Conservation (phyloP, 2,888 invertebrate genomes). For the Cheilosia pagana region DNA sequence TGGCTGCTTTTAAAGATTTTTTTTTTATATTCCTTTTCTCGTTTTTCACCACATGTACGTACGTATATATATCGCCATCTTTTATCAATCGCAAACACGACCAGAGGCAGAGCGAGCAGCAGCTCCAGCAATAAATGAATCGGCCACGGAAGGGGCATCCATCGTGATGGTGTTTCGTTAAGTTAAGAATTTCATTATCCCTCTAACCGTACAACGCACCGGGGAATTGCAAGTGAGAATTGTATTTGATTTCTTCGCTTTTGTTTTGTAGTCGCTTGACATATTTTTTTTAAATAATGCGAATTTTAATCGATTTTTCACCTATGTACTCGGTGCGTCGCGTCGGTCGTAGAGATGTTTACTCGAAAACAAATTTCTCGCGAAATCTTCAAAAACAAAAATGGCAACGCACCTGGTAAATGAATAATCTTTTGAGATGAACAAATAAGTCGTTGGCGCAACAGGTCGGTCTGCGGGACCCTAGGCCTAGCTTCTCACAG, state of each 20-base stretch:
- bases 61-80: constrained; percentile 60
- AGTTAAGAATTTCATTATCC: constrained; percentile 55
- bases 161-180: constrained; percentile 43
- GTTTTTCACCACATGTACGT: not conserved
- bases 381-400: too few relatives aligned
- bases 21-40: constrained; percentile 1
- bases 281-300: constrained; percentile 5
- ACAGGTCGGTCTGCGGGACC: too few relatives aligned
- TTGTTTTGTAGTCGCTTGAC: not conserved
- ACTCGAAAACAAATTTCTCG: not conserved
- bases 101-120: constrained; percentile 32
- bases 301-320: constrained; percentile 2
- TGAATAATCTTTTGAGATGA: too few relatives aligned
- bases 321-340: not conserved
- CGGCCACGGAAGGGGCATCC: constrained; percentile 50
- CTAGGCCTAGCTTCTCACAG: too few relatives aligned
- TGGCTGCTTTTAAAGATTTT: constrained; percentile 61
- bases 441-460: too few relatives aligned
- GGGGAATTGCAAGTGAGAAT: constrained; percentile 21
- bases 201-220: constrained; percentile 43
- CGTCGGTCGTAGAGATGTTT: not conserved
- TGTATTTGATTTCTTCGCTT: constrained; percentile 30
- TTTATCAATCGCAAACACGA: constrained; percentile 55
- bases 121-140: constrained; percentile 47
- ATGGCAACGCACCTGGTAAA: too few relatives aligned